Evolutionary conservation across 2,888 invertebrate genomes (phyloP).

Genomic region (Ypsolopha sequella): DNA sequence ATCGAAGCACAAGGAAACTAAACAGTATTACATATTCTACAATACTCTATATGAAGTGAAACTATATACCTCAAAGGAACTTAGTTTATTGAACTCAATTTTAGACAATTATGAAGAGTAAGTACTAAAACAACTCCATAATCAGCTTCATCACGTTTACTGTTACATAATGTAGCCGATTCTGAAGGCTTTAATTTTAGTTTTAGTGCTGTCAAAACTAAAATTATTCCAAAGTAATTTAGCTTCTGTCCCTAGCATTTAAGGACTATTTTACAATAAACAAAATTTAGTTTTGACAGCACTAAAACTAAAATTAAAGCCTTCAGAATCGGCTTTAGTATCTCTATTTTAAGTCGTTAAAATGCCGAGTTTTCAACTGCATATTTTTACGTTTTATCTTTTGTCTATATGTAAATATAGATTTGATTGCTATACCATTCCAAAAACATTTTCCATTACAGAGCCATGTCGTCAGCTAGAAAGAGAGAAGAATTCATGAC

Average conservation of each 20-base stretch:
- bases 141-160: no score
- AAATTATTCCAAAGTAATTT: no score
- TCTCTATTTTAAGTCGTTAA: no score
- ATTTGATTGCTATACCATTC: not conserved
- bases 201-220: no score
- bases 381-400: not conserved
- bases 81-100: slow-evolving; percentile 88
- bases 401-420: not conserved
- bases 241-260: no score
- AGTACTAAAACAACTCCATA: slow-evolving; percentile 29
- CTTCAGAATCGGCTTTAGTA: no score
- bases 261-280: no score
- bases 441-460: slow-evolving; percentile 23
- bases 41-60: slow-evolving; percentile 97
- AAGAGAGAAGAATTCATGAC: slow-evolving; percentile 90
- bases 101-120: slow-evolving; percentile 89
- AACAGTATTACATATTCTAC: slow-evolving; percentile 96
- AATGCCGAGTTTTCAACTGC: not conserved
- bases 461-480: slow-evolving; percentile 85
- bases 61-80: slow-evolving; percentile 91
- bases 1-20: slow-evolving; percentile 95
- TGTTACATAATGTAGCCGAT: no score
- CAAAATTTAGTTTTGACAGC: no score
- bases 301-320: no score
- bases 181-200: no score